Conservation (phyloP, 2,888 invertebrate species). For the Tetragnatha montana region DNA sequence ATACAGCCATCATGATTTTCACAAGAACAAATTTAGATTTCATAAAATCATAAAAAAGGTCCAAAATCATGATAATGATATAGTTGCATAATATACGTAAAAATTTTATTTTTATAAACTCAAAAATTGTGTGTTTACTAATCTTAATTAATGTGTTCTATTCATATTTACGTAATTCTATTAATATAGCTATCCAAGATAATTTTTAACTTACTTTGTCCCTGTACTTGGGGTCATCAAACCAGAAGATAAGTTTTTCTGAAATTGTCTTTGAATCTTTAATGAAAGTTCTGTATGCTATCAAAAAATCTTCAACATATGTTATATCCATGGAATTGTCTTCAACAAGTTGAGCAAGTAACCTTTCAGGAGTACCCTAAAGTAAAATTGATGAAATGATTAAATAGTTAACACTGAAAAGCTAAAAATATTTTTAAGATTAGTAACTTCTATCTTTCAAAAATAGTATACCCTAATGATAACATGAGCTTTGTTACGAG, state of each 20-base stretch:
- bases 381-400: background rate
- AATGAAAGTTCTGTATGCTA: constrained; percentile 97
- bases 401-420: background rate
- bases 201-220: constrained; percentile 75
- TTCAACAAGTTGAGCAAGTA: constrained; percentile 95
- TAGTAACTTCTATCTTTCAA: background rate
- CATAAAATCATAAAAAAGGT: too few species aligned
- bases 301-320: constrained; percentile 97
- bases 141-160: too few species aligned
- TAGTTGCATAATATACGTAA: too few species aligned
- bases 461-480: constrained; percentile 84
- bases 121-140: background rate
- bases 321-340: constrained; percentile 97
- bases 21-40: too few species aligned
- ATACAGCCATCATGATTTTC: background rate
- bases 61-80: too few species aligned
- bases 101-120: background rate
- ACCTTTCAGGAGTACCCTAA: constrained; percentile 88
- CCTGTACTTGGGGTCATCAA: constrained; percentile 82
- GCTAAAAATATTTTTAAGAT: background rate
- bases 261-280: constrained; percentile 90
- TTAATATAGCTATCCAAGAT: background rate
- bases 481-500: constrained; percentile 90
- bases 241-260: constrained; percentile 91
- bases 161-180: too few species aligned